phyloP scores from a whole-genome alignment of 2,888 invertebrate genomes.

The Eupithecia subumbrata region DNA sequence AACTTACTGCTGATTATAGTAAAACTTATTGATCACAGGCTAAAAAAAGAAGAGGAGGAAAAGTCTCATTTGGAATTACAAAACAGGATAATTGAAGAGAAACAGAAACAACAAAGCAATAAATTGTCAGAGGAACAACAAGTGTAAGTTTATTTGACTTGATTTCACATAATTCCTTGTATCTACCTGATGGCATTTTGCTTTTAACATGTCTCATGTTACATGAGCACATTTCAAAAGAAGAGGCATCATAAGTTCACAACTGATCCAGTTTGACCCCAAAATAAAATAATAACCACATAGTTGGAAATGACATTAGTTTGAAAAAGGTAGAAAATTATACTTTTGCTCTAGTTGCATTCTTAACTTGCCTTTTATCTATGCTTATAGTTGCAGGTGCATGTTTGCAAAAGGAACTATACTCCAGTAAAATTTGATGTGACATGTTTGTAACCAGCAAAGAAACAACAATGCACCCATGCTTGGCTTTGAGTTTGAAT shows the following conservation, averaged over 20 bases:
- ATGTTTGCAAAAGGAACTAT: background rate
- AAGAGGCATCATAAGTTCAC: background rate
- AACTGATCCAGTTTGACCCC: background rate
- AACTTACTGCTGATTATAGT: background rate
- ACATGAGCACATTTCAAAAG: background rate
- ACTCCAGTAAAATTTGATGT: background rate
- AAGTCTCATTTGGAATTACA: slow-evolving; percentile 84
- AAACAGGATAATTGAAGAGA: slow-evolving; percentile 84
- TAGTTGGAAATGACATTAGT: background rate
- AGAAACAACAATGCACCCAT: no score
- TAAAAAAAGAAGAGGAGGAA: slow-evolving; percentile 83
- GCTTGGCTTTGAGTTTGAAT: no score
- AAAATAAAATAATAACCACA: background rate
- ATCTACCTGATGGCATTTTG: background rate
- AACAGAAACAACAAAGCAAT: slow-evolving; percentile 86
- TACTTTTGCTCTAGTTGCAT: background rate
- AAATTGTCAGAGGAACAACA: slow-evolving; percentile 86
- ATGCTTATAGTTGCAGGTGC: background rate
- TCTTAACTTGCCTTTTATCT: background rate
- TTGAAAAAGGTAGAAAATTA: background rate
- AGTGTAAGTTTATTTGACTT: slow-evolving; percentile 66
- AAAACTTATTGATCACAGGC: slow-evolving; percentile 44
- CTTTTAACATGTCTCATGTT: background rate
- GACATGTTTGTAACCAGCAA: background rate
- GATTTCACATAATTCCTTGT: background rate